phyloP scores from a whole-genome alignment of 2,113 vertebrate genomes.

The Hippocampus barbouri region DNA sequence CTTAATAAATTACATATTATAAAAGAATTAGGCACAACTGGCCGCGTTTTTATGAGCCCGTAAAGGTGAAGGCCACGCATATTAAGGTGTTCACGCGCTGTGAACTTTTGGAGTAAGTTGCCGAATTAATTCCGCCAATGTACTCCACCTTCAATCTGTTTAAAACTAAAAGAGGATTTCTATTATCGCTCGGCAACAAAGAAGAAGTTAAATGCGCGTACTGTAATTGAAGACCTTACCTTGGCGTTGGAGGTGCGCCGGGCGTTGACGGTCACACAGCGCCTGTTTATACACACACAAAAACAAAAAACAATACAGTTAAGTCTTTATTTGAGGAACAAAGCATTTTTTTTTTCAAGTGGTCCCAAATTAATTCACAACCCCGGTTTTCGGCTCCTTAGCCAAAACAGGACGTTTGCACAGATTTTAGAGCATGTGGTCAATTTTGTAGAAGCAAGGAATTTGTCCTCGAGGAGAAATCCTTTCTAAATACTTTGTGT shows the following conservation, averaged over 20 bases:
- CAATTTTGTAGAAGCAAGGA: no score
- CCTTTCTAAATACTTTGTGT: not conserved
- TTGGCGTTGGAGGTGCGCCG: no score
- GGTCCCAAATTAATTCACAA: no score
- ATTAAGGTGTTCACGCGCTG: slow-evolving; percentile 88
- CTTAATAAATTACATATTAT: slow-evolving; percentile 94
- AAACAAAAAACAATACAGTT: no score
- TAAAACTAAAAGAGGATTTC: not conserved
- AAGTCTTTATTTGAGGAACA: no score
- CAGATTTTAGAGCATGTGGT: no score
- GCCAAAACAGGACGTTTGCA: no score
- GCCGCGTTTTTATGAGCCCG: slow-evolving; percentile 85
- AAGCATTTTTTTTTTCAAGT: no score
- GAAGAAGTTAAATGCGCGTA: not conserved
- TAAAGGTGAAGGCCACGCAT: slow-evolving; percentile 91
- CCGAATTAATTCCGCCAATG: slow-evolving; percentile 84
- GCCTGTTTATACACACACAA: no score
- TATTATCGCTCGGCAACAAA: not conserved
- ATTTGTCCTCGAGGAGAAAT: not conserved
- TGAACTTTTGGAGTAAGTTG: slow-evolving; percentile 88
- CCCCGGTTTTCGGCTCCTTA: no score
- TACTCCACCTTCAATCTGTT: not conserved
- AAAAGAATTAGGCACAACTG: slow-evolving; percentile 91
- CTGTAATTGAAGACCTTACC: not conserved
- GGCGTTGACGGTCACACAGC: no score